phyloP scores from a whole-genome alignment of 2,113 vertebrate species.

The Zosterops pallidus region DNA sequence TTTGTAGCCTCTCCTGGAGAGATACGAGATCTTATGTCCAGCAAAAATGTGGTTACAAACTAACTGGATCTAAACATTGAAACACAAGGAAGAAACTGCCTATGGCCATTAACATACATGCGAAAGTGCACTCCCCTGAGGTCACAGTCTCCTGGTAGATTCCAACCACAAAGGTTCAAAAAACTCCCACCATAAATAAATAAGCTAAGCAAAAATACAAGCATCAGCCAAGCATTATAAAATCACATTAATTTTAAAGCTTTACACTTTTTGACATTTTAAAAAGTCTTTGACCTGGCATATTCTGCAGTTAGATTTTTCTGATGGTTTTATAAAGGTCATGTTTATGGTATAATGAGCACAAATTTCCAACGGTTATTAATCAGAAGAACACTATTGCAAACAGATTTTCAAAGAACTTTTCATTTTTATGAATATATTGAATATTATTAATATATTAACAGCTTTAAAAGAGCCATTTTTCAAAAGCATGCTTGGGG shows the following conservation, averaged over 20 bases:
- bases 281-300: constrained; percentile 61
- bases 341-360: constrained; percentile 74
- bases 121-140: neutral
- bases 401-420: constrained; percentile 60
- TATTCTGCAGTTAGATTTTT: constrained; percentile 68
- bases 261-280: constrained; percentile 70
- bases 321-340: constrained; percentile 73
- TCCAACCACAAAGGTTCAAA: neutral
- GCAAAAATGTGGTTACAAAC: neutral
- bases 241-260: constrained; percentile 62
- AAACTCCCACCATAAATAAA: neutral
- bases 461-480: constrained; percentile 43
- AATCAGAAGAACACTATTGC: constrained; percentile 65
- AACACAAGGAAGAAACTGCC: neutral
- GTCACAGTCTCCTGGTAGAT: neutral
- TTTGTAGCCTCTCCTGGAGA: neutral
- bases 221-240: constrained; percentile 29
- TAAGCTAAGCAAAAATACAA: neutral
- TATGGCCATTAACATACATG: neutral
- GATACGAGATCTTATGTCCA: neutral
- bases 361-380: constrained; percentile 72
- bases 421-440: constrained; percentile 27
- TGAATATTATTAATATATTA: constrained; percentile 21
- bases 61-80: neutral
- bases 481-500: constrained; percentile 43